Percentiles rank a stretch among this genome's conserved stretches.
phyloP scores from a whole-genome alignment of 2,797 vertebrate species.

The Lutjanus argentimaculatus region DNA sequence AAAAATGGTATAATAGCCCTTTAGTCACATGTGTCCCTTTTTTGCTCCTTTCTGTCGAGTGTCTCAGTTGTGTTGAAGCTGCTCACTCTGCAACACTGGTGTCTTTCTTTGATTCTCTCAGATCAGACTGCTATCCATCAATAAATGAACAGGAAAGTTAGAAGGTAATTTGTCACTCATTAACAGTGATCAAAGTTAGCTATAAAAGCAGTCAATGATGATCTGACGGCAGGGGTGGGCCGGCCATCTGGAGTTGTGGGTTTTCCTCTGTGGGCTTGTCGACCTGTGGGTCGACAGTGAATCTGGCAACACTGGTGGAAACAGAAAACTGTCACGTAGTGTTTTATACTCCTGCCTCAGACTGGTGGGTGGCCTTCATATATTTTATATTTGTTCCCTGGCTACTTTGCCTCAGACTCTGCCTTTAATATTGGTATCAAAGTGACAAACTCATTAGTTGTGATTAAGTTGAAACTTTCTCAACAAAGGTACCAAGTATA shows the following conservation, averaged over 20 bases:
- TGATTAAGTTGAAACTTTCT: not conserved
- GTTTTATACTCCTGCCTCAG: not conserved
- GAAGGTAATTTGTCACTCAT: slow-evolving; percentile 28
- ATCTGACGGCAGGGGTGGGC: slow-evolving; percentile 23
- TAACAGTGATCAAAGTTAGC: slow-evolving; percentile 33
- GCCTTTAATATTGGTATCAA: not conserved
- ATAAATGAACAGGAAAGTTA: slow-evolving; percentile 11
- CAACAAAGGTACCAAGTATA: not conserved
- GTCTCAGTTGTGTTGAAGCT: not conserved
- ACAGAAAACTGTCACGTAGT: slow-evolving; percentile 23
- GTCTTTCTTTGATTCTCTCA: not conserved
- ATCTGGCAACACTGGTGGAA: slow-evolving; percentile 36
- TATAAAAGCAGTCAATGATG: slow-evolving; percentile 8
- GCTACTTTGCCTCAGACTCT: not conserved
- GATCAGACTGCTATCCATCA: slow-evolving; percentile 7
- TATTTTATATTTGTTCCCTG: not conserved
- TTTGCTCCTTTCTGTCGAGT: not conserved
- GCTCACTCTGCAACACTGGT: not conserved
- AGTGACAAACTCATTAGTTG: not conserved
- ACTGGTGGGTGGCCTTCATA: slow-evolving; percentile 1
- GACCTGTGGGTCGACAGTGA: slow-evolving; percentile 17
- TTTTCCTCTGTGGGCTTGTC: slow-evolving; percentile 26
- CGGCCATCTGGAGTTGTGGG: slow-evolving; percentile 36
- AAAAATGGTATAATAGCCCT: not conserved
- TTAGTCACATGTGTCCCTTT: not conserved